phyloP scores from a whole-genome alignment of 1,140 invertebrate species.

The Orchesella cincta region DNA sequence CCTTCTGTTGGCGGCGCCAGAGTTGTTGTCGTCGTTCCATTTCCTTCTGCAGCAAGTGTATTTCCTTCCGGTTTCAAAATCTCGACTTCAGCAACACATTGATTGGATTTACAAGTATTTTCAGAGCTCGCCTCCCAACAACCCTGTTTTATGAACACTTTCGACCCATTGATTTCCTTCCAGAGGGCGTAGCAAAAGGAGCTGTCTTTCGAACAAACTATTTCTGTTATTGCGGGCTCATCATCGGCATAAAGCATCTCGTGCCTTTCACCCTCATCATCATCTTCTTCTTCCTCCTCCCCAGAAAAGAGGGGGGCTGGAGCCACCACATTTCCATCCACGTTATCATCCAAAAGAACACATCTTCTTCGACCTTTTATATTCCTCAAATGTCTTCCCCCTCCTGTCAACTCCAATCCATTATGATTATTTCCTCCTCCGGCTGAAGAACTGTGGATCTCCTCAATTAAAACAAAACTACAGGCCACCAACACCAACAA shows the following conservation, averaged over 20 bases:
- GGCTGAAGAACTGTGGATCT: too few species aligned
- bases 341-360: background rate
- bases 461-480: background rate
- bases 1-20: background rate
- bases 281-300: background rate
- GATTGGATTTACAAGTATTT: background rate
- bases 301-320: too few species aligned
- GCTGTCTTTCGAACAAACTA: constrained; percentile 22
- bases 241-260: background rate
- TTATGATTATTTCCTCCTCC: background rate
- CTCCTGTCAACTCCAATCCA: background rate
- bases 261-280: too few species aligned
- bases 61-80: background rate
- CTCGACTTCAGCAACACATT: background rate
- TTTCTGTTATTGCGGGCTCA: background rate
- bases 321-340: background rate
- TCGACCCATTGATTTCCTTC: background rate
- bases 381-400: background rate
- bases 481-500: background rate
- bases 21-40: background rate
- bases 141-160: background rate
- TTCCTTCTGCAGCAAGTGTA: background rate
- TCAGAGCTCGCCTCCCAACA: background rate
- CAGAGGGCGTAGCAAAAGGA: constrained; percentile 33
- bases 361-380: background rate